Evolutionary conservation across 2,113 vertebrate species (phyloP).

Genomic region (Gallinago undulata): DNA sequence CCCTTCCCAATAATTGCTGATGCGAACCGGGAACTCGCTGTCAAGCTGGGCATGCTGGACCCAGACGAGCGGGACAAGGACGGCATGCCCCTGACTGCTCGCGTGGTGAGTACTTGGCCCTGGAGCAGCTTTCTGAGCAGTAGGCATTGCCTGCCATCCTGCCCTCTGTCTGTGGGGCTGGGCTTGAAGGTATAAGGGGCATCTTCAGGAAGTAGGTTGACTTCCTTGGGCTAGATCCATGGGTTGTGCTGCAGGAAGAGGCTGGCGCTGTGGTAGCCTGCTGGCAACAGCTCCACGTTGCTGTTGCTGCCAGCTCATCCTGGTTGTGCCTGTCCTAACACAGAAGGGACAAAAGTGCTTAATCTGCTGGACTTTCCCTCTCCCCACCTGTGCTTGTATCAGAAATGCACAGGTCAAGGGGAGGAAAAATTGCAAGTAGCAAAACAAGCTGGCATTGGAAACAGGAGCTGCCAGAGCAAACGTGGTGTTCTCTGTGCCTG

Average conservation of each 20-base stretch:
- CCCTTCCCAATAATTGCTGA: slow-evolving; percentile 98
- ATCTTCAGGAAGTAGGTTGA: neutral
- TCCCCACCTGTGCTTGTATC: neutral
- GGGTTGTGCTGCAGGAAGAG: neutral
- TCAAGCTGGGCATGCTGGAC: slow-evolving; percentile 94
- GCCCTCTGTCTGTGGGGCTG: neutral
- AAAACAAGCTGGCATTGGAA: neutral
- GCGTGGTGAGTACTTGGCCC: slow-evolving; percentile 83
- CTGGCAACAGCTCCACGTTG: neutral
- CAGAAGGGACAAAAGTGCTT: neutral
- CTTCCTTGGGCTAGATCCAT: neutral
- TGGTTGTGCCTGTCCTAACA: neutral
- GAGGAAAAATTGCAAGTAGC: neutral
- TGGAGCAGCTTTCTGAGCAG: neutral
- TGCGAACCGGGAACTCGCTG: slow-evolving; percentile 82
- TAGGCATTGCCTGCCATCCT: neutral
- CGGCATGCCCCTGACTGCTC: slow-evolving; percentile 89
- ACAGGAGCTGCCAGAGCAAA: neutral
- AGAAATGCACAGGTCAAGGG: neutral
- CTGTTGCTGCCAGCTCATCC: fast-evolving
- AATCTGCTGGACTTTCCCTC: neutral
- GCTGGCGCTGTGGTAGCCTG: neutral
- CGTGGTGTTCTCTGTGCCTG: neutral
- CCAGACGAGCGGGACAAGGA: slow-evolving; percentile 89
- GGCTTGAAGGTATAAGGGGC: neutral